Base-by-base conservation (phyloP, 2,888 invertebrate genomes). In the Leptogaster cylindrica region DNA sequence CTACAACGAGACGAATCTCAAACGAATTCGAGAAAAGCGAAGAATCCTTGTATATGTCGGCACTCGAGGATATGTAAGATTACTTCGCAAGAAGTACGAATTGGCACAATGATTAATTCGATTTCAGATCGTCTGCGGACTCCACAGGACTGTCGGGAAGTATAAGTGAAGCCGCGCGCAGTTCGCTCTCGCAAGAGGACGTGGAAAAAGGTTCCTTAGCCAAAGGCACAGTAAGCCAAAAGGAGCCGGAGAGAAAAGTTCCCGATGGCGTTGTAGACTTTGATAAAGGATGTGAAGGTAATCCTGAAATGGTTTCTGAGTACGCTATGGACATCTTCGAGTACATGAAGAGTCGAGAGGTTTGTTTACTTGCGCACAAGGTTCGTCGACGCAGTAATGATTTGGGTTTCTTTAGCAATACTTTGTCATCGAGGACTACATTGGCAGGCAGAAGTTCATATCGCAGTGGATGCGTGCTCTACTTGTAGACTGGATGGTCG, bases 401-500 rank as follows among this genome's bases (percentile, higher is more conserved):
- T 28, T 27, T 28, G 14, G 16, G 3, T 71, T 68, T 70, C 82
- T 83, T 10, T 77, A 91, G 88, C 76, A 79, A 1, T 78, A 85
- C 8, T 97, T 94, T 79, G 79, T 81, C 16, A 87, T 96, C 55
- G 84, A 84, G 16, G 91, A 95, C 78, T 98, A 97, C 80, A 88
- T 97, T 83, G 84, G 83, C 31, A 83, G 84, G 20, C 95, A 97
- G 83, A 83, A 87, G 12, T 88, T 90, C 72, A 83, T 98, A 66
- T 90, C 91, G 0, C 84, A 86, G 36, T 90, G 90, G 87, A 97
- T 97, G 95, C 86, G 99, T 52, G 89, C 95, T 0, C 86, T 97
- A 18, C 86, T 99, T 2, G 91, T 99, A 0, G 98, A 99, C 82
- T 99, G 99, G 99, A 92, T 99, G 92, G 97, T 99, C 44, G 97